These are phyloP conservation scores for Dynastes hyllus DNA, from an alignment of 2,888 invertebrate genomes.

Conservation along the genomic window DNA sequence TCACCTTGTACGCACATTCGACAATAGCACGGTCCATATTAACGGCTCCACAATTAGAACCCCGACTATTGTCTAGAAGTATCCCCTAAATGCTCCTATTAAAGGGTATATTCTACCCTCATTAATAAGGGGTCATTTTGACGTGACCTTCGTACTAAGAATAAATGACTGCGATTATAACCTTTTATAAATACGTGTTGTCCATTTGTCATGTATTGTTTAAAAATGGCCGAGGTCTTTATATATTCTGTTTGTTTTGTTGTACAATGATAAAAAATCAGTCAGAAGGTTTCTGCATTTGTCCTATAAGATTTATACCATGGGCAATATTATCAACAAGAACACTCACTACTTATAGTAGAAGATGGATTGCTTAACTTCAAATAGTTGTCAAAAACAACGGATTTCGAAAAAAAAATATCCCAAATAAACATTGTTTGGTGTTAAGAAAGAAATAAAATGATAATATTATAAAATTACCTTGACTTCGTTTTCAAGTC, in stretches of 20 bases:
- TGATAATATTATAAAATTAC: too few relatives aligned
- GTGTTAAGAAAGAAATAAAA: too few relatives aligned
- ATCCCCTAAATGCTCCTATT: slow-evolving; percentile 59
- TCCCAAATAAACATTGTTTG: too few relatives aligned
- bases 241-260: slow-evolving; percentile 50
- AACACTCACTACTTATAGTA: too few relatives aligned
- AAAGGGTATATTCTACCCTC: slow-evolving; percentile 65
- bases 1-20: slow-evolving; percentile 52
- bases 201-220: slow-evolving; percentile 71
- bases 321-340: too few relatives aligned
- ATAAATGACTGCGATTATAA: slow-evolving; percentile 65
- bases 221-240: slow-evolving; percentile 60
- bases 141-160: slow-evolving; percentile 61
- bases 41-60: slow-evolving; percentile 55
- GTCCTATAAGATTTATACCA: too few relatives aligned
- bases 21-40: slow-evolving; percentile 49
- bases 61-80: slow-evolving; percentile 57
- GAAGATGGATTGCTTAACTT: too few relatives aligned
- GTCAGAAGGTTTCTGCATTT: background rate
- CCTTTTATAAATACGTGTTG: slow-evolving; percentile 59
- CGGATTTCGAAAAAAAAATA: too few relatives aligned
- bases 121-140: slow-evolving; percentile 68
- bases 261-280: slow-evolving; percentile 16
- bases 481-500: too few relatives aligned
- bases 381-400: too few relatives aligned